Evolutionary conservation across 2,888 invertebrate genomes (phyloP), one percentile per base, ranked within the genome.

Genomic region (Bombylius discolor): DNA sequence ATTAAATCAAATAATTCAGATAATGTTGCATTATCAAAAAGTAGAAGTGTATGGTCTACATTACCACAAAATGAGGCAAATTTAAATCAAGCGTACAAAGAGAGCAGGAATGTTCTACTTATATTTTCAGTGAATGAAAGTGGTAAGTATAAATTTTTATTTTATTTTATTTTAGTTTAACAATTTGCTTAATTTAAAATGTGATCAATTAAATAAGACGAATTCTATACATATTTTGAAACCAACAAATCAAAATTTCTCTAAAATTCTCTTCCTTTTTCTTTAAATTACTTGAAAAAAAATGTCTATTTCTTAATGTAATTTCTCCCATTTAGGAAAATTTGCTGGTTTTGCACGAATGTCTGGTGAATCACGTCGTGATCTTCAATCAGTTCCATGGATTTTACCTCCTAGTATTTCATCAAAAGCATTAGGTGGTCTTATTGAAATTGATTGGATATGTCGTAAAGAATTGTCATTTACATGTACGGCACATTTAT

Each of bases 61-160:
- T 81, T 96, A 57, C 96, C 96, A 5, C 93, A 94, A 72, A 98
- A 98, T 75, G 97, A 98, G 77, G 86, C 90, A 3, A 93, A 95
- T 74, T 79, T 98, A 53, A 97, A 96, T 76, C 90, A 92, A 76
- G 96, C 97, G 0, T 95, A 86, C 67, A 84, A 86, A 70, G 94
- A 95, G 71, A 87, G 89, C 39, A 82, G 93, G 67, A 98, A 97
- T 77, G 96, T 98, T 8, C 78, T 98, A 60, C 78, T 98, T 53
- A 87, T 98, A 68, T 98, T 95, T 77, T 97, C 97, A 55, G 97
- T 98, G 1, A 96, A 96, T 73, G 97, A 97, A 77, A 97, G 96
- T 77, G 97, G 74, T 70, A 61, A 68, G 72, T 65, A 46, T 46
- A 23, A 7, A 42, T 42, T 42, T 42, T 42, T 42, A 42, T 42